Conservation (phyloP, 2,888 invertebrate species). For the Spisula subtruncata region DNA sequence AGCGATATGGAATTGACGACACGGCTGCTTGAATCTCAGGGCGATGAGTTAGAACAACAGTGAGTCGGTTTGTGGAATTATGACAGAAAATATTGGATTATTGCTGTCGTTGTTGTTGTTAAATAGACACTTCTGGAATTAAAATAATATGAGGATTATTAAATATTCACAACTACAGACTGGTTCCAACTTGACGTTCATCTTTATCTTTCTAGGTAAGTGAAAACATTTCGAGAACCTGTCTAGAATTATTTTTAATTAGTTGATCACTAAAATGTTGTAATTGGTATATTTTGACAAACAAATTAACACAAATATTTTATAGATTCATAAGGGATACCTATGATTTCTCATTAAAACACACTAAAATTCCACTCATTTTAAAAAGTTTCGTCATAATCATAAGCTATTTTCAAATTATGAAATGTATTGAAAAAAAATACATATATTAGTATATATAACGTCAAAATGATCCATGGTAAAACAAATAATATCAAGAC, state of each 20-base stretch:
- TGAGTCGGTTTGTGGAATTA: conserved; percentile 11
- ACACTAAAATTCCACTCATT: too few species aligned
- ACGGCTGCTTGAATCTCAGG: background rate
- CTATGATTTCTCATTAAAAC: too few species aligned
- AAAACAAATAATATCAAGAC: too few species aligned
- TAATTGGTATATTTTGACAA: background rate
- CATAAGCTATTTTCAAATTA: too few species aligned
- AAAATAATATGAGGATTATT: conserved; percentile 50
- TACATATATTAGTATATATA: too few species aligned
- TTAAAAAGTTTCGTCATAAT: too few species aligned
- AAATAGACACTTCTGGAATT: background rate
- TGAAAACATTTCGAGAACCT: background rate
- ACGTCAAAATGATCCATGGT: too few species aligned
- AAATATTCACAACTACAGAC: conserved; percentile 10
- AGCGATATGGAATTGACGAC: background rate
- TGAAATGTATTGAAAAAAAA: too few species aligned
- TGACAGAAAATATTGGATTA: background rate
- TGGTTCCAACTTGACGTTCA: conserved; percentile 19
- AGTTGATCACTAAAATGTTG: too few species aligned
- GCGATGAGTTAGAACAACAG: background rate
- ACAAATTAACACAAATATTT: background rate
- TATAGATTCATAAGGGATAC: too few species aligned
- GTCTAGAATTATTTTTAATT: too few species aligned
- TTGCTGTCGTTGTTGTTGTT: conserved; percentile 19
- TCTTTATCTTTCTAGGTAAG: conserved; percentile 45